Evolutionary conservation across 2,888 invertebrate species (phyloP), one percentile per base, ranked within the genome.

Genomic region (Heliothis peltigera): DNA sequence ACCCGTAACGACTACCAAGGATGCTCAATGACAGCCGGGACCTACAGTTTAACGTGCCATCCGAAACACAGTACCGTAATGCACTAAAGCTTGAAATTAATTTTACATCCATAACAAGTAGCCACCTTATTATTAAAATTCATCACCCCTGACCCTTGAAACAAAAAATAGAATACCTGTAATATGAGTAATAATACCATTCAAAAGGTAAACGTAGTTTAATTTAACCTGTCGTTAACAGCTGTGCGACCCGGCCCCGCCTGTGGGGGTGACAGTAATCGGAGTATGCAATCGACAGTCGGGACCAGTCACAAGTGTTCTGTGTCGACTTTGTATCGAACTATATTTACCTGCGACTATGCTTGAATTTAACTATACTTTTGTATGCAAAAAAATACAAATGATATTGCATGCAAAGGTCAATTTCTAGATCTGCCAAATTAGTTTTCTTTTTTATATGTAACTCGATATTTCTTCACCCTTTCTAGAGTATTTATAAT

Each of bases 211-310:
- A 32, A 48, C 12, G n/a, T 39, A 18, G 46, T 46, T 32, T 68
- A 48, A 61, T 19, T 57, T n/a, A 65, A 57, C 17, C 43, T 12
- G 0, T 35, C 39, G 51, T 52, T 66, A 49, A n/a, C 17, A 46
- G 51, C 25, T 15, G 64, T 77, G 56, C 44, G 47, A 67, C 46
- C 4, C 35, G 18, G 19, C 65, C 62, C 49, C 19, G 71, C 67
- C 77, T 44, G 53, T 43, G 70, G 73, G 67, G 68, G 58, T 66
- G 65, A 55, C 81, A 67, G 63, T 60, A 77, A 79, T 79, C 80
- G 56, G 18, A 53, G 62, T 63, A 56, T 65, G 67, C 78, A 69
- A 79, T 79, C 77, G 64, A 64, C 71, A 51, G 64, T 10, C 39
- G 59, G 21, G 49, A 49, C 53, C 55, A 57, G 54, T 59, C 57